Conservation (phyloP, 2,888 invertebrate genomes). For the Nezara viridula region DNA sequence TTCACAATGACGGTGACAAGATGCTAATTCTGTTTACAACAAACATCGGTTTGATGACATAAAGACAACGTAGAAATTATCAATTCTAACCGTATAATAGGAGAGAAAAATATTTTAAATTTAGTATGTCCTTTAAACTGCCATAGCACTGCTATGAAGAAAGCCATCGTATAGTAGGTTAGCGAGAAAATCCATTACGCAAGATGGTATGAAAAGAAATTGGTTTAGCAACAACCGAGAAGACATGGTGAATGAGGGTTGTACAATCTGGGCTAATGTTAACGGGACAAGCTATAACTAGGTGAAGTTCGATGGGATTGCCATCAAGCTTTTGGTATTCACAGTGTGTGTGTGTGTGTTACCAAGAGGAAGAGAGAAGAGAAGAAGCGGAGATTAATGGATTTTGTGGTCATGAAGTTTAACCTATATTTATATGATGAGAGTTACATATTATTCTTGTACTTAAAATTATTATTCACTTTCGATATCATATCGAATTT, state of each 20-base stretch:
- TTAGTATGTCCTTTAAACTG: not conserved
- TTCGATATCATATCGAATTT: too few species aligned
- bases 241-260: constrained; percentile 2
- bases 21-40: not conserved
- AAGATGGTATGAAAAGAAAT: not conserved
- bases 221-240: not conserved
- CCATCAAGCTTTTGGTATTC: not conserved
- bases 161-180: not conserved
- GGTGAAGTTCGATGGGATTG: not conserved
- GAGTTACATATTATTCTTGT: too few species aligned
- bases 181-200: not conserved
- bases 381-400: too few species aligned
- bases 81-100: not conserved
- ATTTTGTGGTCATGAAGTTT: too few species aligned
- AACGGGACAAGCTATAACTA: not conserved
- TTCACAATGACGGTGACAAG: not conserved
- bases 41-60: not conserved
- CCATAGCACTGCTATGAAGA: not conserved
- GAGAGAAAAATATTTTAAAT: not conserved
- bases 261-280: constrained; percentile 3
- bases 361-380: too few species aligned
- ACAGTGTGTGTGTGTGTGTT: too few species aligned
- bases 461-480: too few species aligned
- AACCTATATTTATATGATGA: too few species aligned
- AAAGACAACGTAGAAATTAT: not conserved